Percentiles rank a stretch among this genome's conserved stretches.
phyloP scores from a whole-genome alignment of 2,888 invertebrate genomes.

The Drosophila longiperda region DNA sequence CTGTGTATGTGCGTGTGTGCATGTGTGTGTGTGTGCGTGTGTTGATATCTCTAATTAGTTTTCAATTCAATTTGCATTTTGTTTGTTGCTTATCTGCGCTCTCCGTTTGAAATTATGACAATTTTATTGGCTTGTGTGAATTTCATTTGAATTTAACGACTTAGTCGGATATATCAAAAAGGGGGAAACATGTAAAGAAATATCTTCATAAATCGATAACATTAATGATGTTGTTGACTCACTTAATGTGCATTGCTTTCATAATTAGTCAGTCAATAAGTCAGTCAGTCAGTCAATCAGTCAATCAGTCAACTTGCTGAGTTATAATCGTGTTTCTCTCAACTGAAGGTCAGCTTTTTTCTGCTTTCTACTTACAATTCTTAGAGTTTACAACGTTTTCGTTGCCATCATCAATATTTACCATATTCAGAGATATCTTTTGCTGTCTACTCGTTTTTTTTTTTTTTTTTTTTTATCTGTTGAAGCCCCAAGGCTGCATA shows the following conservation, averaged over 20 bases:
- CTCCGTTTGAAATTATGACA: constrained; percentile 65
- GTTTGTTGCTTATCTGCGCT: constrained; percentile 1
- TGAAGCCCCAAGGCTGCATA: constrained; percentile 32
- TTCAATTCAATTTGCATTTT: constrained; percentile 78
- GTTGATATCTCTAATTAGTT: constrained; percentile 75
- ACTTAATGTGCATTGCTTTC: constrained; percentile 37
- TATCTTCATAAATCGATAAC: constrained; percentile 47
- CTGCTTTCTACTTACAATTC: constrained; percentile 1
- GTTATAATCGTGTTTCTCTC: constrained; percentile 20
- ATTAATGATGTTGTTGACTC: constrained; percentile 33
- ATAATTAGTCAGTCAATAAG: constrained; percentile 6
- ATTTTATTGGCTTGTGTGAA: constrained; percentile 62
- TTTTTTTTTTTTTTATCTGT: constrained; percentile 39
- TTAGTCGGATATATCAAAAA: constrained; percentile 9
- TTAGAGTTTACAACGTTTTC: not conserved
- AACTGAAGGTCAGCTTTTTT: constrained; percentile 28
- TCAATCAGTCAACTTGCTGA: not conserved
- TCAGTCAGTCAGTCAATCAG: too few species aligned
- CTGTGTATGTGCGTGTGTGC: not conserved
- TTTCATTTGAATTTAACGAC: constrained; percentile 67
- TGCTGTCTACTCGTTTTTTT: not conserved
- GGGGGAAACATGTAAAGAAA: constrained; percentile 12
- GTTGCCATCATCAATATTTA: constrained; percentile 20
- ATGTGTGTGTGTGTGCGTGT: constrained; percentile 8
- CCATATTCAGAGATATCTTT: constrained; percentile 9